Evolutionary conservation across 2,113 vertebrate genomes (phyloP).

Genomic region (Ranitomeya variabilis): DNA sequence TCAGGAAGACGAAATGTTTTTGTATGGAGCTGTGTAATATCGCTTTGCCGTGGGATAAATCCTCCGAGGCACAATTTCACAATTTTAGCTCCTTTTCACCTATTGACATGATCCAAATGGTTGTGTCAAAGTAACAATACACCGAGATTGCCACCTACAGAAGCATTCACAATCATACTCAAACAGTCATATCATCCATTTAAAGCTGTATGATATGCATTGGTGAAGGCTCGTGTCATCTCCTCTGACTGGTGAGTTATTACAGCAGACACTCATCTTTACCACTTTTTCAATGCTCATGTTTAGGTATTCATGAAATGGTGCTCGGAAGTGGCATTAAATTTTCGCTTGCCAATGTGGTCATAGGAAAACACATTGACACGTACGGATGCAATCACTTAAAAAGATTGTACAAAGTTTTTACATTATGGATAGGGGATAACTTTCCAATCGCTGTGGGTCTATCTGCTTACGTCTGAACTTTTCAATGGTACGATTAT

Average conservation of each 20-base stretch:
- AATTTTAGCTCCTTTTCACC: slow-evolving; percentile 1
- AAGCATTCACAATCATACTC: background rate
- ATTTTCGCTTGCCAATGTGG: too few relatives aligned
- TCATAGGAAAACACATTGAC: too few relatives aligned
- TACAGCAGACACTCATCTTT: background rate
- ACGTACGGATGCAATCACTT: too few relatives aligned
- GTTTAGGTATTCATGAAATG: too few relatives aligned
- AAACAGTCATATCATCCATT: background rate
- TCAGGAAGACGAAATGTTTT: background rate
- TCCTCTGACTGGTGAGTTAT: background rate
- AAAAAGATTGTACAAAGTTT: too few relatives aligned
- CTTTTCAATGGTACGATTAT: too few relatives aligned
- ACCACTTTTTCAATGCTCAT: background rate
- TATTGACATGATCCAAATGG: slow-evolving; percentile 15
- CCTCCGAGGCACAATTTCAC: background rate
- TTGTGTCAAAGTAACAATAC: background rate
- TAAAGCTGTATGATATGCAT: background rate
- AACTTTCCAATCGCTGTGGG: too few relatives aligned
- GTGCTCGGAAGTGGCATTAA: background rate
- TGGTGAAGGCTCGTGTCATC: background rate
- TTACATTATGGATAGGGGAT: too few relatives aligned
- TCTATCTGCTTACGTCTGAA: too few relatives aligned
- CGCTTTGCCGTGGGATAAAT: background rate
- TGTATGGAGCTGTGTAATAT: background rate
- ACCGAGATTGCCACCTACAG: background rate